Evolutionary conservation across 2,113 vertebrate genomes (phyloP).

Genomic region (Urocynchramus pylzowi): DNA sequence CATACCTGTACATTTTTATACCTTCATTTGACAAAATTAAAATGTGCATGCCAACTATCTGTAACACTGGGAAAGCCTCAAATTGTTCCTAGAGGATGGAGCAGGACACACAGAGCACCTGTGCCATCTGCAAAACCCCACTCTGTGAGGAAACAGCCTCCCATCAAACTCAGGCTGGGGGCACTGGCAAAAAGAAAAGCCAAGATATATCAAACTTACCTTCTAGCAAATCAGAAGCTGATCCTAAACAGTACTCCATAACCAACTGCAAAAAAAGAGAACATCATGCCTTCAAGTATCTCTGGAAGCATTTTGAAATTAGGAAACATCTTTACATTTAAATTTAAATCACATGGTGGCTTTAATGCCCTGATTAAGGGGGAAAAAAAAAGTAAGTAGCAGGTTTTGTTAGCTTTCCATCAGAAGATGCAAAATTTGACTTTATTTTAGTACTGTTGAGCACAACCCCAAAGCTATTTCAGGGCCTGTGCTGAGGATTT

Average conservation of each 20-base stretch:
- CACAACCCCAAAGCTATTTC: neutral
- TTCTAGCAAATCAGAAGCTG: slow-evolving; percentile 95
- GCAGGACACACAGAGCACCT: neutral
- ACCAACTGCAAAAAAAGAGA: slow-evolving; percentile 84
- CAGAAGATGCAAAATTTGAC: neutral
- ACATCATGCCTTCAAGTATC: neutral
- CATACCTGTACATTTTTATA: neutral
- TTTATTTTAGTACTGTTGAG: neutral
- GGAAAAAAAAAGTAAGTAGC: neutral
- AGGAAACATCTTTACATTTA: neutral
- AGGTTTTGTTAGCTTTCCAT: neutral
- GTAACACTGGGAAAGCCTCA: neutral
- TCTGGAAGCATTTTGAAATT: neutral
- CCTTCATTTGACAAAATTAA: neutral
- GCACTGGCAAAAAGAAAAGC: neutral
- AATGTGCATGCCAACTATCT: accelerated
- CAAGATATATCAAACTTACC: slow-evolving; percentile 77
- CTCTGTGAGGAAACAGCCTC: neutral
- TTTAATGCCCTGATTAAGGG: accelerated
- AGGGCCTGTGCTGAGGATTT: neutral
- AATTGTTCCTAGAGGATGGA: neutral
- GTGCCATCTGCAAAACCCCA: neutral
- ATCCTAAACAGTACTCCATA: slow-evolving; percentile 99
- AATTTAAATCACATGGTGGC: neutral
- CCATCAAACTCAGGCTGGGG: neutral